Evolutionary conservation across 2,888 invertebrate genomes (phyloP), one percentile per base, ranked within the genome.

Genomic region (Tipula vernalis): DNA sequence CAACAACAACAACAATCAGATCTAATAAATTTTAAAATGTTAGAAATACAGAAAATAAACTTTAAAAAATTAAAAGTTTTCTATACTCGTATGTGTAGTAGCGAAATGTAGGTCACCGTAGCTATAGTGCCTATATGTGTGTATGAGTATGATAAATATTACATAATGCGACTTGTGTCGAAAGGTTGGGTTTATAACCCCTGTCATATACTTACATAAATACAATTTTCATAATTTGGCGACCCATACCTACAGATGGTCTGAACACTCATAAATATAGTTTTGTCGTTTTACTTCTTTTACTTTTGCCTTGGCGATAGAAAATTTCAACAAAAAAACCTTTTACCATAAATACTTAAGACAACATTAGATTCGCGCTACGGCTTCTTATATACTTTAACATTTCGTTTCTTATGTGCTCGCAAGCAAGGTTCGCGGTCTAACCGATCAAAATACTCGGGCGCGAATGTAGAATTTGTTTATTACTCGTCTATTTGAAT

Each of bases 31-130:
- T 28, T 28, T 28, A 28, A 71, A 71, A 71, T 10, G 71, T 71
- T 71, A 71, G 71, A 57, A 57, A 57, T 47, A 13, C n/a, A 51
- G n/a, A 51, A 71, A 15, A 51, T 28, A 51, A 51, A 15, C 71
- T 71, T 71, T 71, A 71, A 71, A n/a, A 71, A 71, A 71, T 71
- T 71, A 71, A 71, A 71, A 71, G 71, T 71, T 71, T 71, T 71
- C 10, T 51, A n/a, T n/a, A 71, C 28, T 18, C 28, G 12, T 10
- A 28, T 71, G 28, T 71, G 2, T 71, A 71, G 71, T 28, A 5
- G 28, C 28, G 28, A 28, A 51, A 71, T 71, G 71, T 71, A 71
- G 71, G 71, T 71, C 71, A 71, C 4, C 71, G 10, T 71, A 71
- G 28, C 4, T 28, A 13, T 71, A 28, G n/a, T 71, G 10, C 12